These are phyloP conservation scores for Apodemus agrarius DNA, from an alignment of 2,797 vertebrate genomes.

Conservation along the genomic window DNA sequence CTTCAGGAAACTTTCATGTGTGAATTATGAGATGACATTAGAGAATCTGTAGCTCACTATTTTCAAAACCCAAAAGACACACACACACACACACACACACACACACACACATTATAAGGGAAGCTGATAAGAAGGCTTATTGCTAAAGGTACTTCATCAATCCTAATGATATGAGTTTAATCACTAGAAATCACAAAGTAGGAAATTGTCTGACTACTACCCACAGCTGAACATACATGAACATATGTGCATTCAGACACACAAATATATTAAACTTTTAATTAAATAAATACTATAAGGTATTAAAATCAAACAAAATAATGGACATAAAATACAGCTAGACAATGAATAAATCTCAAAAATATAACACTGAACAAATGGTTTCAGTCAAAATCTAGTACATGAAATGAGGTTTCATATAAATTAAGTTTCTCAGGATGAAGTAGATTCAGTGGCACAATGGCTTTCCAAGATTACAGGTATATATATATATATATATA, in stretches of 20 bases:
- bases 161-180: background rate
- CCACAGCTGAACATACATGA: background rate
- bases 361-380: background rate
- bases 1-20: background rate
- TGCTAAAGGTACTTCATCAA: background rate
- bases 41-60: background rate
- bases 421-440: background rate
- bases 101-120: background rate
- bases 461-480: background rate
- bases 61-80: conserved; percentile 11
- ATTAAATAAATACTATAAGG: background rate
- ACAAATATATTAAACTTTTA: background rate
- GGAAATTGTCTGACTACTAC: background rate
- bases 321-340: background rate
- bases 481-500: too few relatives aligned
- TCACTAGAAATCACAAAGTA: background rate
- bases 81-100: too few relatives aligned
- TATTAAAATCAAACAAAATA: background rate
- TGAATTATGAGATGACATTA: background rate
- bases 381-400: background rate
- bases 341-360: background rate
- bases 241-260: background rate
- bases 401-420: background rate
- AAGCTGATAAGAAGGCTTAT: background rate
- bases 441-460: background rate